Evolutionary conservation across 2,113 vertebrate genomes (phyloP).

Genomic region (Rhea pennata): DNA sequence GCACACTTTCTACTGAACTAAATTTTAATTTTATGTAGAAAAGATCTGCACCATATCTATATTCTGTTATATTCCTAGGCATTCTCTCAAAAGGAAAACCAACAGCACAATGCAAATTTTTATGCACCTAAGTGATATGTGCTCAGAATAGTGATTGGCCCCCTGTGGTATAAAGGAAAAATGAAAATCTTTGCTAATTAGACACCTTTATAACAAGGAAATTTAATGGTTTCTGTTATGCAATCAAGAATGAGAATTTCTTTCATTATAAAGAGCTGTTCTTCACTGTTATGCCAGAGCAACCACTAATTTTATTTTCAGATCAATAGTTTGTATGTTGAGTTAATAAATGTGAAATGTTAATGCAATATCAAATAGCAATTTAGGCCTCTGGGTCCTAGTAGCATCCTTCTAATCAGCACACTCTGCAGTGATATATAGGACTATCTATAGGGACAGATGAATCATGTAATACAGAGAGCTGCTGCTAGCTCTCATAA

Average conservation of each 20-base stretch:
- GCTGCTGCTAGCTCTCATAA: slow-evolving; percentile 20
- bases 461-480: slow-evolving; percentile 34
- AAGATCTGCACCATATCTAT: slow-evolving; percentile 21
- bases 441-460: slow-evolving; percentile 36
- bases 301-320: slow-evolving; percentile 75
- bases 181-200: slow-evolving; percentile 81
- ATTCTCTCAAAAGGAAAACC: slow-evolving; percentile 68
- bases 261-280: slow-evolving; percentile 57
- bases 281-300: slow-evolving; percentile 54
- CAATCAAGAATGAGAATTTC: slow-evolving; percentile 54
- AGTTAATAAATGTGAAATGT: slow-evolving; percentile 75
- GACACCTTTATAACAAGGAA: slow-evolving; percentile 71
- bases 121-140: slow-evolving; percentile 74
- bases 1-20: not conserved
- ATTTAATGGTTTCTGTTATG: slow-evolving; percentile 73
- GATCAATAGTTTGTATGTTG: slow-evolving; percentile 73
- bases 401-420: slow-evolving; percentile 60
- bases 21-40: slow-evolving; percentile 10
- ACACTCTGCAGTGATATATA: slow-evolving; percentile 30
- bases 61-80: slow-evolving; percentile 56
- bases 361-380: slow-evolving; percentile 67
- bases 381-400: slow-evolving; percentile 57
- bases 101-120: slow-evolving; percentile 76
- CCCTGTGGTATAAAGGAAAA: slow-evolving; percentile 60
- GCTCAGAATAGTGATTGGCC: slow-evolving; percentile 75